Percentiles rank a stretch among this genome's conserved stretches.
Conservation (phyloP, 2,888 invertebrate genomes). For the Ischnura elegans region DNA sequence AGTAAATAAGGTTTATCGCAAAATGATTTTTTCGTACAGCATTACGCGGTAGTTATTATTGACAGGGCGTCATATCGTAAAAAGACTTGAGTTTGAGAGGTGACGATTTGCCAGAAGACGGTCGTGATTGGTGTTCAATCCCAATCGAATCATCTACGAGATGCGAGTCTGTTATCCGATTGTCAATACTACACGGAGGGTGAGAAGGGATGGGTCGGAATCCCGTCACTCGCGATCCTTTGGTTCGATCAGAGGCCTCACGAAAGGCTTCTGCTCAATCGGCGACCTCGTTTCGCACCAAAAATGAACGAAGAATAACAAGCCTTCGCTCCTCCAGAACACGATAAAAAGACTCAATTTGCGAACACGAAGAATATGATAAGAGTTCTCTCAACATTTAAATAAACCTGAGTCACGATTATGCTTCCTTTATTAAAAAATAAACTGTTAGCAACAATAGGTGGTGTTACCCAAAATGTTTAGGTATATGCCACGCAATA, state of each 20-base stretch:
- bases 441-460: too few species aligned
- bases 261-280: background rate
- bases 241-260: background rate
- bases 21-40: too few species aligned
- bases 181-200: background rate
- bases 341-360: background rate
- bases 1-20: too few species aligned
- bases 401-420: background rate
- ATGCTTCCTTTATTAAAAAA: background rate
- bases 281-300: background rate
- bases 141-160: background rate
- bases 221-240: background rate
- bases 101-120: background rate
- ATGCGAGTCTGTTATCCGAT: background rate
- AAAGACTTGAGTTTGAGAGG: too few species aligned
- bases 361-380: background rate
- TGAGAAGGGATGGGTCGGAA: background rate
- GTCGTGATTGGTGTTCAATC: background rate
- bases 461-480: too few species aligned
- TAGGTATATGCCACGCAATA: too few species aligned
- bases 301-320: background rate
- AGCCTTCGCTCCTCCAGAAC: too few species aligned
- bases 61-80: too few species aligned
- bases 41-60: too few species aligned
- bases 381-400: background rate